Conservation (phyloP, 2,888 invertebrate species). For the Harmothoe impar region DNA sequence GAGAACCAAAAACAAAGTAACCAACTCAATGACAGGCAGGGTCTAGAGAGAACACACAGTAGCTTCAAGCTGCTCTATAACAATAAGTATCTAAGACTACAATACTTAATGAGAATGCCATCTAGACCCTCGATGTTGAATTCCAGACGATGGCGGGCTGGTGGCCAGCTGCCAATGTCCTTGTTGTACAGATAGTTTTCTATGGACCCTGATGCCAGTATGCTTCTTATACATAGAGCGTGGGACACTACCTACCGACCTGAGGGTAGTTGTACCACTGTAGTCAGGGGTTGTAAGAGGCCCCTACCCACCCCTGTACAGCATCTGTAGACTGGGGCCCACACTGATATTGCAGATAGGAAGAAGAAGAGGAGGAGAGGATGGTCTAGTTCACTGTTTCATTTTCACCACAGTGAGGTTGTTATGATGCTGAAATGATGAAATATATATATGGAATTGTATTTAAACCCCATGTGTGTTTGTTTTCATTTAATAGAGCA, state of each 20-base stretch:
- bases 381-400: slow-evolving; percentile 49
- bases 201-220: too few species aligned
- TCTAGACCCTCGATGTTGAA: too few species aligned
- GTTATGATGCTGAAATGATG: slow-evolving; percentile 42
- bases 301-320: background rate
- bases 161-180: background rate
- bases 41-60: too few species aligned
- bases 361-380: too few species aligned
- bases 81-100: too few species aligned
- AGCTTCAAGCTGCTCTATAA: too few species aligned
- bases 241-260: too few species aligned
- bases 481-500: background rate
- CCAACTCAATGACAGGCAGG: too few species aligned
- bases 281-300: background rate
- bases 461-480: slow-evolving; percentile 12
- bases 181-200: background rate
- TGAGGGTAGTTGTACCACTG: background rate
- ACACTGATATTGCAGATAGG: slow-evolving; percentile 41
- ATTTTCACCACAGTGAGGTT: slow-evolving; percentile 51
- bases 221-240: too few species aligned
- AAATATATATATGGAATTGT: slow-evolving; percentile 54
- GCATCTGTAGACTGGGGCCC: background rate
- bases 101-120: too few species aligned
- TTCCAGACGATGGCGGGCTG: too few species aligned
- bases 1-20: too few species aligned